phyloP scores from a whole-genome alignment of 2,888 invertebrate genomes.

The Magallana nippona region DNA sequence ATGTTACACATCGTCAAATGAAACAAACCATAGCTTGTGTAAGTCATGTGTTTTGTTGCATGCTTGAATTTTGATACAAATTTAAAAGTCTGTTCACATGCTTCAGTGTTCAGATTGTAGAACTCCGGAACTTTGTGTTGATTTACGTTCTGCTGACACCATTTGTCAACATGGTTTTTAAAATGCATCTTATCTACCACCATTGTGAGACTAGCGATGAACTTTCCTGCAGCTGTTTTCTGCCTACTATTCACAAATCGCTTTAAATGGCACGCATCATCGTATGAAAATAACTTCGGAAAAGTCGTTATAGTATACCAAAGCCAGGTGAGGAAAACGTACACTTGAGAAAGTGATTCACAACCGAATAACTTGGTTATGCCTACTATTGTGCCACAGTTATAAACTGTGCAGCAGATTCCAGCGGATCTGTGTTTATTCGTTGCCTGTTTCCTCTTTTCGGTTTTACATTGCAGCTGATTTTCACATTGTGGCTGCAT shows the following conservation, averaged over 20 bases:
- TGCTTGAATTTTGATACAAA: not conserved
- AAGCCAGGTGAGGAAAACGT: too few species aligned
- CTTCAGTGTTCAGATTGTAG: not conserved
- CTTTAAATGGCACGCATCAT: not conserved
- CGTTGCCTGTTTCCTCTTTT: slow-evolving; percentile 7
- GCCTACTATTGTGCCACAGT: too few species aligned
- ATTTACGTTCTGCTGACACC: not conserved
- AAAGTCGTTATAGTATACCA: too few species aligned
- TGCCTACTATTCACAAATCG: not conserved
- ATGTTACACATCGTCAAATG: not conserved
- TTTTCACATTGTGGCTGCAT: not conserved
- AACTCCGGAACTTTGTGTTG: not conserved
- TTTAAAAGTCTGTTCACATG: not conserved
- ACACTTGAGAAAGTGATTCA: too few species aligned
- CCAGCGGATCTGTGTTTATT: slow-evolving; percentile 1
- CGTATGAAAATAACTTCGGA: not conserved
- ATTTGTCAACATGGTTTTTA: slow-evolving; percentile 1
- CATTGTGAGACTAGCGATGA: not conserved
- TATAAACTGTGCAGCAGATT: not conserved
- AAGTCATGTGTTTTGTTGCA: slow-evolving; percentile 1
- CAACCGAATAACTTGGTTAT: too few species aligned
- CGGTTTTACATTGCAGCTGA: not conserved
- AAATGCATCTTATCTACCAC: too few species aligned
- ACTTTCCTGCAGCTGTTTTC: slow-evolving; percentile 13
- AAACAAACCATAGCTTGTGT: not conserved